Evolutionary conservation across 2,888 invertebrate species (phyloP).

Genomic region (Amphimallon solstitiale): DNA sequence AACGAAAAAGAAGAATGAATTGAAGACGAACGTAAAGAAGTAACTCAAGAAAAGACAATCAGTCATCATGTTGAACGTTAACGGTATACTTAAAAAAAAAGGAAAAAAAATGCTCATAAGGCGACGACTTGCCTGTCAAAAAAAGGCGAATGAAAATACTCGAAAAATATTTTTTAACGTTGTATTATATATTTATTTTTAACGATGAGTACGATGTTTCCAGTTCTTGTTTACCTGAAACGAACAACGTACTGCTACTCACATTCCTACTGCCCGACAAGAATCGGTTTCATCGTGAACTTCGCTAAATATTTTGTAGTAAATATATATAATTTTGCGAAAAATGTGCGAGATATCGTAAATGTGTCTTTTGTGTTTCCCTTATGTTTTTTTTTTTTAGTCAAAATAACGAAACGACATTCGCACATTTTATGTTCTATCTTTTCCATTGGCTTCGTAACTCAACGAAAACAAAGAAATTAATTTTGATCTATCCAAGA

Average conservation of each 20-base stretch:
- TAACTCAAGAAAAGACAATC: constrained; percentile 27
- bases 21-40: constrained; percentile 14
- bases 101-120: constrained; percentile 14
- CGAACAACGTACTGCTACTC: constrained; percentile 40
- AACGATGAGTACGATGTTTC: constrained; percentile 28
- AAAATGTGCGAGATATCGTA: constrained; percentile 35
- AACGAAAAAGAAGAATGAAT: constrained; percentile 20
- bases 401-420: constrained; percentile 25
- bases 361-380: constrained; percentile 32
- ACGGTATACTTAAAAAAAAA: neutral
- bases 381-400: constrained; percentile 11
- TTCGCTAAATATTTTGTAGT: constrained; percentile 37
- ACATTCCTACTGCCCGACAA: constrained; percentile 43
- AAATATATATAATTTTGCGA: constrained; percentile 41
- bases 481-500: constrained; percentile 41
- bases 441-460: constrained; percentile 62
- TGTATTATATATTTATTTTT: constrained; percentile 45
- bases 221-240: constrained; percentile 39
- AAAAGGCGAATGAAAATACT: constrained; percentile 26
- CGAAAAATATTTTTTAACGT: constrained; percentile 39
- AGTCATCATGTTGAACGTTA: neutral
- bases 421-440: constrained; percentile 53
- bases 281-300: constrained; percentile 17
- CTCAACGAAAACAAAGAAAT: constrained; percentile 38
- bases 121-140: constrained; percentile 21